Percentiles rank a stretch among this genome's conserved stretches.
Evolutionary conservation across 2,797 vertebrate species (phyloP).

Genomic region (Sciaenops ocellatus): DNA sequence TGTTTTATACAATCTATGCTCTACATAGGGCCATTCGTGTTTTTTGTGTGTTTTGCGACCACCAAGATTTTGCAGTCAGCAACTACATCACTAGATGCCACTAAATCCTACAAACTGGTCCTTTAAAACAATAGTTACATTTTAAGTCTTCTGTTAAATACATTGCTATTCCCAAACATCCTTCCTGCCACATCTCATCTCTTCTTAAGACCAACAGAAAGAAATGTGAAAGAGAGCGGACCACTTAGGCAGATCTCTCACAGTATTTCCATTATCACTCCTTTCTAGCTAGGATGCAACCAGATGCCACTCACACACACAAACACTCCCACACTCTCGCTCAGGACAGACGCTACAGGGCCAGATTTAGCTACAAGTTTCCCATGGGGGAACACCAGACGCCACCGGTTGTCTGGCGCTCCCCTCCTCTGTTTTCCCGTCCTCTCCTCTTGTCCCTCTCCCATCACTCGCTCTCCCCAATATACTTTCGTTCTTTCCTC

Average conservation of each 20-base stretch:
- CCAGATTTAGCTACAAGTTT: constrained; percentile 83
- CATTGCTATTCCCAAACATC: background rate
- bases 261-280: constrained; percentile 89
- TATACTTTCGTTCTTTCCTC: constrained; percentile 14
- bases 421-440: constrained; percentile 62
- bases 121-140: background rate
- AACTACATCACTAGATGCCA: too few species aligned
- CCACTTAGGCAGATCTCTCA: constrained; percentile 80
- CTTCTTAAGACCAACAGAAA: constrained; percentile 27
- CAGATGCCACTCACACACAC: constrained; percentile 78
- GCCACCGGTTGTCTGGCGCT: constrained; percentile 78
- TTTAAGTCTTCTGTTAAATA: background rate
- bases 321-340: constrained; percentile 59
- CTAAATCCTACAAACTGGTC: too few species aligned
- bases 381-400: constrained; percentile 78
- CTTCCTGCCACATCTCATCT: constrained; percentile 15
- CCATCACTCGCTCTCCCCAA: constrained; percentile 19
- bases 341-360: constrained; percentile 78
- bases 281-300: constrained; percentile 83
- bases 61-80: too few species aligned
- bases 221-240: constrained; percentile 53
- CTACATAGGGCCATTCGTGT: too few species aligned
- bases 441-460: constrained; percentile 45
- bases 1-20: too few species aligned
- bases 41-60: too few species aligned